Conservation (phyloP, 2,113 vertebrate genomes). For the Bungarus multicinctus region DNA sequence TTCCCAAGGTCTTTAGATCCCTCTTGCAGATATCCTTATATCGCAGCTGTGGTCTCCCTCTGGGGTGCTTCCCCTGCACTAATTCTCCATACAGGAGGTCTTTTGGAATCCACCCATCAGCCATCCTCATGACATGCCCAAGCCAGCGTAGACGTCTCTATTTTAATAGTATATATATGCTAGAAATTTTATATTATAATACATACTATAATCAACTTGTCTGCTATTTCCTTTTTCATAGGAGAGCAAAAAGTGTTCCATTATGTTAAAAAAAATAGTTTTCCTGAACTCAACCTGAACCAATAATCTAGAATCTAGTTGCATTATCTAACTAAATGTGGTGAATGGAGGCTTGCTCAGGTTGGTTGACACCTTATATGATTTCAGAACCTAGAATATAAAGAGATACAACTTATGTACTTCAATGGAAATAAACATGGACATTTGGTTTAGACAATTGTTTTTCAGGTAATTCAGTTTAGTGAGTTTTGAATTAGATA, state of each 20-base stretch:
- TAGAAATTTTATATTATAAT: too few relatives aligned
- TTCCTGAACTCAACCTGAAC: background rate
- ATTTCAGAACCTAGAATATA: background rate
- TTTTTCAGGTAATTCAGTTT: too few relatives aligned
- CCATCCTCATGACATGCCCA: too few relatives aligned
- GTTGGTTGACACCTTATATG: background rate
- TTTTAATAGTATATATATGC: too few relatives aligned
- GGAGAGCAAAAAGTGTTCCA: background rate
- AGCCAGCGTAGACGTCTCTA: too few relatives aligned
- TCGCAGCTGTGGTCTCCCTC: too few relatives aligned
- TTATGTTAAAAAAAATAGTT: background rate
- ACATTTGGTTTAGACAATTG: background rate
- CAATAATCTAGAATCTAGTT: background rate
- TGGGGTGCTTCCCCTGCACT: too few relatives aligned
- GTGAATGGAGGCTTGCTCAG: background rate
- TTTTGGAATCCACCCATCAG: too few relatives aligned
- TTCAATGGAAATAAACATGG: background rate
- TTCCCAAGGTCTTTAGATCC: too few relatives aligned
- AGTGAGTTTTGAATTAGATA: background rate
- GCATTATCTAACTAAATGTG: background rate
- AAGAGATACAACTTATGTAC: background rate
- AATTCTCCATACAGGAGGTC: too few relatives aligned
- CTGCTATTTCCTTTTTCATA: background rate
- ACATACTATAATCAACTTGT: background rate
- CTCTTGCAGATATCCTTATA: too few relatives aligned